Evolutionary conservation across 1,140 invertebrate genomes (phyloP).

Genomic region (Gryllus bimaculatus): DNA sequence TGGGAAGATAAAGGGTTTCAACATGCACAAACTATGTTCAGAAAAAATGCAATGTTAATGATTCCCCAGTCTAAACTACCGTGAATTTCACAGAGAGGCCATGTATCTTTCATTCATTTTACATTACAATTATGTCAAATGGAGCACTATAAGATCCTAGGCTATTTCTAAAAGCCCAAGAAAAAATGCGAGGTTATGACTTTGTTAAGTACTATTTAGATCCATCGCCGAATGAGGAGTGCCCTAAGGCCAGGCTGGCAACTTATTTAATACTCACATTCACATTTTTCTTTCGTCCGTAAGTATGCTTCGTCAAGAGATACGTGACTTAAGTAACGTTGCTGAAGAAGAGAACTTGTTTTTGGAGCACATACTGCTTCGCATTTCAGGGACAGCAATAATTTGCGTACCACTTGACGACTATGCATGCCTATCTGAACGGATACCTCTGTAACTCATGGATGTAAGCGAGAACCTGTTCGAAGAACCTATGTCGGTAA

Average conservation of each 20-base stretch:
- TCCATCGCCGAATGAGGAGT: background rate
- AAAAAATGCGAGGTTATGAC: background rate
- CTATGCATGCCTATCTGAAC: background rate
- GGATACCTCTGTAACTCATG: too few species aligned
- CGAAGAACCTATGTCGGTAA: too few species aligned
- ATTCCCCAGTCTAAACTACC: too few species aligned
- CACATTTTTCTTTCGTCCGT: slow-evolving; percentile 27
- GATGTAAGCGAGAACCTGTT: too few species aligned
- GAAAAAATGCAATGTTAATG: background rate
- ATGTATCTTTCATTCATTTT: background rate
- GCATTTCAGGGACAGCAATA: background rate
- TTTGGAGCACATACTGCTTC: background rate
- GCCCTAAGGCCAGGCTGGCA: background rate
- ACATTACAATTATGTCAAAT: background rate
- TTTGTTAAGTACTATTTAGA: background rate
- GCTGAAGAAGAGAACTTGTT: background rate
- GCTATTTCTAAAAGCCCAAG: background rate
- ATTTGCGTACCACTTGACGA: background rate
- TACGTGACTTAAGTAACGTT: slow-evolving; percentile 7
- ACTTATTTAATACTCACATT: slow-evolving; percentile 25
- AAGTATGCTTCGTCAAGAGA: slow-evolving; percentile 24
- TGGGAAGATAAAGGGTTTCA: background rate
- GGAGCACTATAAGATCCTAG: background rate
- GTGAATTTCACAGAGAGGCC: too few species aligned
- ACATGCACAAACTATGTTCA: background rate